Base-by-base conservation (phyloP, 2,888 invertebrate genomes). In the Chromoteleia sp. region DNA sequence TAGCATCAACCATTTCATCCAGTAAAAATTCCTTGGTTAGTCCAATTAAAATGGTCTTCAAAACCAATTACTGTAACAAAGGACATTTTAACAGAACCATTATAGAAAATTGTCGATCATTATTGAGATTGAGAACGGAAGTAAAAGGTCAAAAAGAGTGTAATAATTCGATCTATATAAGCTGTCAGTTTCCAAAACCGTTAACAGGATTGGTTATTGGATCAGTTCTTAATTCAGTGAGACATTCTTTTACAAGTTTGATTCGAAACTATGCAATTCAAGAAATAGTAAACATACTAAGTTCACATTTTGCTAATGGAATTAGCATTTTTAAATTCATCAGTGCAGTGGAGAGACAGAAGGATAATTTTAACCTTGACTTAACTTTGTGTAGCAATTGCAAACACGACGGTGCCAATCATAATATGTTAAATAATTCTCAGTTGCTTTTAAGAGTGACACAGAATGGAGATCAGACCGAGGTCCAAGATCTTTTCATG, bases 251-350 rank as follows among this genome's bases (percentile, higher is more conserved):
- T 21, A 0, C 50, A 7, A 61, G 30, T 45, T 30, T 61, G 41
- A 30, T 68, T 56, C 54, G 45, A 43, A 21, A 54, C 6, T 29
- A 4, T 12, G 21, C 19, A 54, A 0, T 50, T 0, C 30, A 10
- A 2, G 17, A 67, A 15, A 43, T 54, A 17, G 3, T 10, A 25
- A 15, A 14, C n/a, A 17, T 56, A 8, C 7, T 56, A 19, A 43
- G 21, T 25, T 56, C 43, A 0, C 5, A 39, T 15, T 21, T 39
- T 14, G 0, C 12, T 21, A 54, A 41, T 14, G 29, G 4, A 54
- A 48, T 8, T 4, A 29, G 3, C 2, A 65, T 65, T 65, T 41
- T 19, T 12, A 19, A 33, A 19, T 63, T 52, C 19, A 48, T 65
- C 5, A 50, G 14, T 30, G 15, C 1, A 14, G 1, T 21, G 7